Percentiles rank a stretch among this genome's conserved stretches.
Conservation (phyloP, 2,113 vertebrate species). For the Syngnathus scovelli region DNA sequence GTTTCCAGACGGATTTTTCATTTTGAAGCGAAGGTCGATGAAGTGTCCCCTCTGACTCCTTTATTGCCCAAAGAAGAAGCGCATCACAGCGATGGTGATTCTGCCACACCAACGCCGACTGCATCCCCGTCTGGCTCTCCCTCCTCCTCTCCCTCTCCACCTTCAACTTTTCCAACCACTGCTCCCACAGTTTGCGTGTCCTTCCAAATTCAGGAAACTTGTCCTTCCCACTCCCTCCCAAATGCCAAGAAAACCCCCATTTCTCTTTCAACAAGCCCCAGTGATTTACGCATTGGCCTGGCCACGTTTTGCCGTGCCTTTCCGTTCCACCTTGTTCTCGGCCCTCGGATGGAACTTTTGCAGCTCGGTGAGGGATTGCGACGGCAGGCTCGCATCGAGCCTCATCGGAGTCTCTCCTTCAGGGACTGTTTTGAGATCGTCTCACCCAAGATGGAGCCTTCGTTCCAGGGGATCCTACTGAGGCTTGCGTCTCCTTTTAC, state of each 20-base stretch:
- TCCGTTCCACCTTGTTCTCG: conserved; percentile 94
- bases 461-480: conserved; percentile 87
- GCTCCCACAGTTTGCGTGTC: conserved; percentile 74
- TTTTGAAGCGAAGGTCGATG: conserved; percentile 86
- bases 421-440: conserved; percentile 93
- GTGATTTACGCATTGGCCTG: conserved; percentile 88
- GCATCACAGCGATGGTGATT: conserved; percentile 73
- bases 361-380: conserved; percentile 93
- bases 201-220: conserved; percentile 81
- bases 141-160: conserved; percentile 64
- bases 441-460: conserved; percentile 87
- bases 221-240: conserved; percentile 62
- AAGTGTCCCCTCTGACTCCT: conserved; percentile 75
- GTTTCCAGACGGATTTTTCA: conserved; percentile 88
- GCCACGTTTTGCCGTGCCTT: conserved; percentile 94
- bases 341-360: conserved; percentile 84
- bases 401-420: conserved; percentile 82
- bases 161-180: conserved; percentile 43
- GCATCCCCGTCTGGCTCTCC: conserved; percentile 66
- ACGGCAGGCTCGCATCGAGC: conserved; percentile 85
- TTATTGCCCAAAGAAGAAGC: conserved; percentile 65
- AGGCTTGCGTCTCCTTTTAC: conserved; percentile 93
- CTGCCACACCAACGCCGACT: conserved; percentile 64
- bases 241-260: conserved; percentile 71
- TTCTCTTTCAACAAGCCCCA: conserved; percentile 78